Evolutionary conservation across 2,797 vertebrate genomes (phyloP).

Genomic region (Siniperca scherzeri): DNA sequence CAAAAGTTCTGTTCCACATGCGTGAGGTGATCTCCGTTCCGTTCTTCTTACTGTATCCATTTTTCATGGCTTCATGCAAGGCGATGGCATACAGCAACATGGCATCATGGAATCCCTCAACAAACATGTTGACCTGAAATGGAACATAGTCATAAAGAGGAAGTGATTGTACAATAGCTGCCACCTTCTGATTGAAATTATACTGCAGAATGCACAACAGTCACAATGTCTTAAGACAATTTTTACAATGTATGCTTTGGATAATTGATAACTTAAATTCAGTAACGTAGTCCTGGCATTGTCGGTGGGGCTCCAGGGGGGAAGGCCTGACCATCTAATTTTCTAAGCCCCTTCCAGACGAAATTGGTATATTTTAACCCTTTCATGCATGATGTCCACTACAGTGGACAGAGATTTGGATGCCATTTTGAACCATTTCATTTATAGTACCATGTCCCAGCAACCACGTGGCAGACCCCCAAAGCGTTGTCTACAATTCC

Average conservation of each 20-base stretch:
- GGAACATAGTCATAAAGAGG: conserved; percentile 15
- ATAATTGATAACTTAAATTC: neutral
- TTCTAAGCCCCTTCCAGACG: neutral
- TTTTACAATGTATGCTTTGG: too few species aligned
- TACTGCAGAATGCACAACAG: neutral
- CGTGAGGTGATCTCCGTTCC: conserved; percentile 91
- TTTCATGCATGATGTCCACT: too few species aligned
- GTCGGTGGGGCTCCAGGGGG: too few species aligned
- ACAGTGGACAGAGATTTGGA: too few species aligned
- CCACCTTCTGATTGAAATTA: neutral
- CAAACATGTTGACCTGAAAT: conserved; percentile 96
- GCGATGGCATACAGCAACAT: conserved; percentile 94
- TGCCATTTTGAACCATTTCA: too few species aligned
- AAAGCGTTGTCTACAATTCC: too few species aligned
- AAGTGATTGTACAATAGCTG: neutral
- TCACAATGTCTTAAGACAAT: neutral
- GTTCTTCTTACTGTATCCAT: conserved; percentile 92
- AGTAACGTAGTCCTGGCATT: neutral
- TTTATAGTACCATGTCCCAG: too few species aligned
- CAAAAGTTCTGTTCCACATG: conserved; percentile 96
- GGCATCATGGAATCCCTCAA: conserved; percentile 98
- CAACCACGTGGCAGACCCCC: too few species aligned
- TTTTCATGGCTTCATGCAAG: conserved; percentile 92
- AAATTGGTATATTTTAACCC: too few species aligned
- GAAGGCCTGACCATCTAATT: neutral